Conservation (phyloP, 2,888 invertebrate species). For the Heteropelma amictum region DNA sequence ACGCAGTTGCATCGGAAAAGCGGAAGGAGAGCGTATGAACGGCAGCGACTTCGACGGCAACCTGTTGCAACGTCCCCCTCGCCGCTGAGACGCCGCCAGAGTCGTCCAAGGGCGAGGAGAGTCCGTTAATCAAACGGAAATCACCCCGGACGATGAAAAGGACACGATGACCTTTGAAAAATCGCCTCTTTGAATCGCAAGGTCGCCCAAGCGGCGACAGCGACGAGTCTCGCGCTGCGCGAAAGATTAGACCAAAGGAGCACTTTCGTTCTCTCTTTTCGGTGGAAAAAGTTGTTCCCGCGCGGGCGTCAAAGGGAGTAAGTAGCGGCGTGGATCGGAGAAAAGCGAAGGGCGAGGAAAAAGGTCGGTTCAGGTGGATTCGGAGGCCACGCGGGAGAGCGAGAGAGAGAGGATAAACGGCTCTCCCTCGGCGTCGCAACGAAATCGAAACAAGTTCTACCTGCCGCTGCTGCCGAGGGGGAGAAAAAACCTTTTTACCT, state of each 20-base stretch:
- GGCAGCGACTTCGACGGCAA: slow-evolving; percentile 64
- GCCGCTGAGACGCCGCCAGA: slow-evolving; percentile 39
- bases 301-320: slow-evolving; percentile 46
- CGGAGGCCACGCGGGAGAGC: not conserved
- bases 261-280: too few relatives aligned
- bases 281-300: not conserved
- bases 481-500: slow-evolving; percentile 47
- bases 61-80: slow-evolving; percentile 70
- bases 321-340: slow-evolving; percentile 57
- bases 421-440: slow-evolving; percentile 57
- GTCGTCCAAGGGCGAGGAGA: too few relatives aligned
- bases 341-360: slow-evolving; percentile 32
- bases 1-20: slow-evolving; percentile 50
- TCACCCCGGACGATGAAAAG: too few relatives aligned
- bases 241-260: too few relatives aligned
- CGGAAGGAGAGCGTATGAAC: slow-evolving; percentile 47
- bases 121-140: too few relatives aligned
- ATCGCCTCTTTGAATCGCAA: too few relatives aligned
- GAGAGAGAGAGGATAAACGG: slow-evolving; percentile 33
- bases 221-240: too few relatives aligned
- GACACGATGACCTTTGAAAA: too few relatives aligned
- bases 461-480: slow-evolving; percentile 39
- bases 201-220: too few relatives aligned
- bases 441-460: slow-evolving; percentile 59
- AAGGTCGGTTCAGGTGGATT: too few relatives aligned